phyloP scores from a whole-genome alignment of 2,888 invertebrate genomes.

The Hirtodrosophila duncani region DNA sequence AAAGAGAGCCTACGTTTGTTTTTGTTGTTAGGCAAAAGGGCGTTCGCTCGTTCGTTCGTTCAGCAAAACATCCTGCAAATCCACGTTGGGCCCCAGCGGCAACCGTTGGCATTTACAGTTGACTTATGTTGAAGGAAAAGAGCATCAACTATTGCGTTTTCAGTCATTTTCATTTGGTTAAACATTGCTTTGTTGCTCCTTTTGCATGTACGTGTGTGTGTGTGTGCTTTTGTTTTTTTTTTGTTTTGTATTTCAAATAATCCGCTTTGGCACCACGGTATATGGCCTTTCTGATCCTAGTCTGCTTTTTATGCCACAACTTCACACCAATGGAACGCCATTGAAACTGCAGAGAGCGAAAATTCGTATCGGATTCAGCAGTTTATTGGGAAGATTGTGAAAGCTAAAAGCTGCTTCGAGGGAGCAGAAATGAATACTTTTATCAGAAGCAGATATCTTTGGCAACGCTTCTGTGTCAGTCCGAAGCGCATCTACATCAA shows the following conservation, averaged over 20 bases:
- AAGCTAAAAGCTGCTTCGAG: too few species aligned
- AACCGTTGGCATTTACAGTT: constrained; percentile 50
- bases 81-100: constrained; percentile 32
- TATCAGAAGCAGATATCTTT: too few species aligned
- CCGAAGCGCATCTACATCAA: too few species aligned
- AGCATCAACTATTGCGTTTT: constrained; percentile 13
- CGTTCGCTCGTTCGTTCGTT: constrained; percentile 1
- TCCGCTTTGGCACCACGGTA: constrained; percentile 28
- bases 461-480: too few species aligned
- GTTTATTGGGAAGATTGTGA: too few species aligned
- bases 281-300: constrained; percentile 34
- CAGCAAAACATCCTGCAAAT: constrained; percentile 34
- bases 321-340: constrained; percentile 17
- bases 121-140: constrained; percentile 39
- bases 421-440: too few species aligned
- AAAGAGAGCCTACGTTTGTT: too few species aligned
- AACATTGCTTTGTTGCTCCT: not conserved
- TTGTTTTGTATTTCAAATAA: constrained; percentile 32
- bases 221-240: constrained; percentile 2
- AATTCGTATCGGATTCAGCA: too few species aligned
- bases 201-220: too few species aligned
- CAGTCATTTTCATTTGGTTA: not conserved
- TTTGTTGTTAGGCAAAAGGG: not conserved
- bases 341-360: not conserved
- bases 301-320: constrained; percentile 30